These are phyloP conservation scores for Ferdinandea cuprea DNA, from an alignment of 2,888 invertebrate species.

Conservation along the genomic window DNA sequence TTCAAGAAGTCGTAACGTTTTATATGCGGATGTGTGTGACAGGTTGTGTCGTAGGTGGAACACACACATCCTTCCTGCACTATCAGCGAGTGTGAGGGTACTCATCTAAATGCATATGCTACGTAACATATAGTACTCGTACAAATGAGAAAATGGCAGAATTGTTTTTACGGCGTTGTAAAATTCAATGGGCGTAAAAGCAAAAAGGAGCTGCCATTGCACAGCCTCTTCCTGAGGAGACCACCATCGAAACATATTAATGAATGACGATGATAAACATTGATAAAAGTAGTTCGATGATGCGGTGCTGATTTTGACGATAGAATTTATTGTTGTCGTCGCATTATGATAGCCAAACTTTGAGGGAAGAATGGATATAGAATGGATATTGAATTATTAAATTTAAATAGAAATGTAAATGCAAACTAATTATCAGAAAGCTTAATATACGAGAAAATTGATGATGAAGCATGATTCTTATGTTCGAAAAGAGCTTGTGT, in stretches of 20 bases:
- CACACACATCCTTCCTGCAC: constrained; percentile 21
- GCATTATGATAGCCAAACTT: neutral
- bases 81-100: constrained; percentile 33
- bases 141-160: constrained; percentile 72
- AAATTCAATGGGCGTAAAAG: constrained; percentile 72
- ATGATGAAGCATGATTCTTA: too few species aligned
- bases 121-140: constrained; percentile 20
- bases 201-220: constrained; percentile 44
- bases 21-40: constrained; percentile 66
- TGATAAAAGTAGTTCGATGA: constrained; percentile 38
- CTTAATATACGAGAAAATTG: neutral
- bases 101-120: constrained; percentile 64
- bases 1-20: constrained; percentile 74
- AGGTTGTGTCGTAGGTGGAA: constrained; percentile 46
- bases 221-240: constrained; percentile 20
- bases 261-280: constrained; percentile 56
- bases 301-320: constrained; percentile 33
- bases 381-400: neutral
- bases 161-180: constrained; percentile 71
- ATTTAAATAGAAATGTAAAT: too few species aligned
- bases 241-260: constrained; percentile 47
- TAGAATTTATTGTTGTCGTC: neutral
- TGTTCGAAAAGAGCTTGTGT: neutral
- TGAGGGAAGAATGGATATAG: neutral
- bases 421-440: too few species aligned